Conservation (phyloP, 1,140 invertebrate genomes). For the Drosophila dunni region DNA sequence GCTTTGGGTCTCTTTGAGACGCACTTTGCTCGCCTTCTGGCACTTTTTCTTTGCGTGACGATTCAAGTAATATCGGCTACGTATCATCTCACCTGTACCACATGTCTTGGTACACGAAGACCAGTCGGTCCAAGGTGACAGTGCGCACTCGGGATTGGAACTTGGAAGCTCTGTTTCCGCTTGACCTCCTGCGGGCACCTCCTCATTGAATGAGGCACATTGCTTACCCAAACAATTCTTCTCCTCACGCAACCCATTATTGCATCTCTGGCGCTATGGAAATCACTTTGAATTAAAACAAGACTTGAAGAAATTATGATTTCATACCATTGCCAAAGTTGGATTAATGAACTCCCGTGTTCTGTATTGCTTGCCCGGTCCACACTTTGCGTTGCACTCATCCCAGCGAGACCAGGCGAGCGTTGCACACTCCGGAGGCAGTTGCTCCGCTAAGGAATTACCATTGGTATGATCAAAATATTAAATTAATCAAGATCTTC, state of each 20-base stretch:
- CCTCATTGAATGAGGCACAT: conserved; percentile 85
- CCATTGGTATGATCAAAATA: neutral
- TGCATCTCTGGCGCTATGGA: conserved; percentile 85
- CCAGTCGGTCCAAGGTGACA: conserved; percentile 91
- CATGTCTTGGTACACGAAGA: conserved; percentile 90
- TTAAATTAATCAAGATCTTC: too few relatives aligned
- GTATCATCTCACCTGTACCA: conserved; percentile 65
- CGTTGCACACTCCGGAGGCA: conserved; percentile 87
- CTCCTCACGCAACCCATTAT: conserved; percentile 85
- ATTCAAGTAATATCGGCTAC: conserved; percentile 70
- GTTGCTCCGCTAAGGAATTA: conserved; percentile 59
- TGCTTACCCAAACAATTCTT: conserved; percentile 85
- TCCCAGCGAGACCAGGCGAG: conserved; percentile 91
- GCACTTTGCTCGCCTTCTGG: conserved; percentile 72
- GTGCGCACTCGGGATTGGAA: conserved; percentile 86
- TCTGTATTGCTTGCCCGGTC: conserved; percentile 89
- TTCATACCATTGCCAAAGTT: conserved; percentile 79
- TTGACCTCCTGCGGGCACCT: conserved; percentile 51
- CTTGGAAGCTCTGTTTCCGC: conserved; percentile 31
- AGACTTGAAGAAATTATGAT: neutral
- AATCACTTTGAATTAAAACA: neutral
- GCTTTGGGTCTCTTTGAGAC: conserved; percentile 58
- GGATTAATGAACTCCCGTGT: conserved; percentile 87
- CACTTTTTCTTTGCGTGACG: conserved; percentile 78
- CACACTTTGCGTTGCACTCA: conserved; percentile 91